phyloP scores from a whole-genome alignment of 2,113 vertebrate genomes.

The Promerops cafer region DNA sequence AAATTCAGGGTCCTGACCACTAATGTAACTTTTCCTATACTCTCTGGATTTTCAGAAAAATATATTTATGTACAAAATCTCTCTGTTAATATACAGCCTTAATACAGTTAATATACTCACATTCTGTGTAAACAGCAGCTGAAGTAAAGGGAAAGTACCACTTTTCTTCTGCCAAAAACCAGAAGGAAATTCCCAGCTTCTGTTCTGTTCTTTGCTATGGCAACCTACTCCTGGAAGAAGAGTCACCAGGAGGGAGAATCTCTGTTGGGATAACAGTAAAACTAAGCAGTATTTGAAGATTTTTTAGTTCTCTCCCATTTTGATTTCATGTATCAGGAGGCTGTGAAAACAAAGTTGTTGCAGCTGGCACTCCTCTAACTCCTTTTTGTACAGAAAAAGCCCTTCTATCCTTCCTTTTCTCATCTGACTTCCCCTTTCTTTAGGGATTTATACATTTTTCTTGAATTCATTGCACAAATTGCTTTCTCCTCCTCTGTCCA shows the following conservation, averaged over 20 bases:
- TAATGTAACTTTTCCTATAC: not conserved
- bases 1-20: not conserved
- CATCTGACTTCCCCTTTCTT: not conserved
- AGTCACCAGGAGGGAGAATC: not conserved
- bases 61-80: not conserved
- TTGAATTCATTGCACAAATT: not conserved
- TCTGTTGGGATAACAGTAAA: not conserved
- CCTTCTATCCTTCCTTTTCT: not conserved
- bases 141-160: not conserved
- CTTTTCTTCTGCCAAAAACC: not conserved
- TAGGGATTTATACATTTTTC: not conserved
- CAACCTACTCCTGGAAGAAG: not conserved
- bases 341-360: not conserved
- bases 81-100: not conserved
- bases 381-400: not conserved
- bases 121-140: not conserved
- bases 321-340: not conserved
- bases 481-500: not conserved
- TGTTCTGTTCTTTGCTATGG: not conserved
- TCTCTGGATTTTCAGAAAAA: not conserved
- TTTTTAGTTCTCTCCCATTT: not conserved
- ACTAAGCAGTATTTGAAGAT: not conserved
- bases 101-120: not conserved
- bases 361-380: not conserved
- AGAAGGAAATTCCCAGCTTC: conserved; percentile 11